A percentile compares a stretch with the other conserved stretches of the same genome.
These are phyloP conservation scores for Elachura formosa DNA, from an alignment of 2,113 vertebrate genomes.

Conservation along the genomic window DNA sequence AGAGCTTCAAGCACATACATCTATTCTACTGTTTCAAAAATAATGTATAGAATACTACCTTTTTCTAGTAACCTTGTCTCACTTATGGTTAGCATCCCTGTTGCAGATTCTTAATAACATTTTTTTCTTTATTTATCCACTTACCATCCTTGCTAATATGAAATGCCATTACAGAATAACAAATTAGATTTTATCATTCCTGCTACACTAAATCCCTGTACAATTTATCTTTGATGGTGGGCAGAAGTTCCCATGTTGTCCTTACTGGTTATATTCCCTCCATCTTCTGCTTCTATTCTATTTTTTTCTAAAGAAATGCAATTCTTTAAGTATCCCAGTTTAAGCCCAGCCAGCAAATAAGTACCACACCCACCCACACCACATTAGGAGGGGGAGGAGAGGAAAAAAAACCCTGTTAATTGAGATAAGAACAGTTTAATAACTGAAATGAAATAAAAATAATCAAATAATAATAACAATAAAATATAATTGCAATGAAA, in stretches of 20 bases:
- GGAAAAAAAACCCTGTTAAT: background rate
- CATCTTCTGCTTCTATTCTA: background rate
- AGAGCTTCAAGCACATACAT: background rate
- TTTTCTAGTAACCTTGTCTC: background rate
- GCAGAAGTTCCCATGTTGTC: background rate
- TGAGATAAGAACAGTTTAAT: background rate
- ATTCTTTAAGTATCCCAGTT: background rate
- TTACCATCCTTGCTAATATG: background rate
- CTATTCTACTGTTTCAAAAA: background rate
- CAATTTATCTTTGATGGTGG: background rate
- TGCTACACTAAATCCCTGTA: background rate
- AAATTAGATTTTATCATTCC: background rate
- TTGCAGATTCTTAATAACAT: background rate
- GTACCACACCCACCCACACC: background rate
- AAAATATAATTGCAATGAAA: background rate
- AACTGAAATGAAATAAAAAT: background rate
- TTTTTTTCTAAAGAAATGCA: too few relatives aligned
- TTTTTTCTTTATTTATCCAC: background rate
- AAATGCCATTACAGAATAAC: background rate
- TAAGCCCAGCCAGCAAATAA: background rate
- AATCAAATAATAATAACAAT: background rate
- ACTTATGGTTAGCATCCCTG: background rate
- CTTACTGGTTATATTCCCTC: background rate
- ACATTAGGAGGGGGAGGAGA: background rate
- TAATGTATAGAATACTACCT: background rate